Base-by-base conservation (phyloP, 2,797 vertebrate genomes). In the Philypnodon macrostomus region DNA sequence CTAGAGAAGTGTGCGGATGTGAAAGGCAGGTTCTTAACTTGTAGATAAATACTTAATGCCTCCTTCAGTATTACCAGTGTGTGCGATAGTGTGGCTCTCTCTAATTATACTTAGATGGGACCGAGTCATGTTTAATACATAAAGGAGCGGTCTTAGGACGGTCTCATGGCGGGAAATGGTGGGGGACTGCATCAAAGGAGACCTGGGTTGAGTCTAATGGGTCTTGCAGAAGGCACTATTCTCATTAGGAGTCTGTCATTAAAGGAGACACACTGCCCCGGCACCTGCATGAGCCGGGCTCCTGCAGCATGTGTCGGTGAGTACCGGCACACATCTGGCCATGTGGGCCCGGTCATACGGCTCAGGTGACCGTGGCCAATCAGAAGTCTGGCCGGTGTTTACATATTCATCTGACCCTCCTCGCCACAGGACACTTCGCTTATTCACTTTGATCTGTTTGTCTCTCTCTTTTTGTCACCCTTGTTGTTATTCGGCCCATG, bases 161-260 rank as follows among this genome's bases (percentile, higher is more conserved):
- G 75, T 76, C 82, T 88, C 78, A 38, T 70, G 65, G 72, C 39
- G 71, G 75, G 79, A 80, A 79, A 79, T 79, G 56, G 93, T 91
- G 91, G 92, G 91, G 93, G 92, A 94, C 92, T 91, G 90, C 93
- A 95, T 98, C 94, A 97, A 97, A 98, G 94, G 90, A 92, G 92
- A 90, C 90, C 89, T 88, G 85, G 93, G 93, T 92, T 93, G 91
- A 82, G 91, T 76, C 70, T 96, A 97, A 96, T 93, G 92, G 93
- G 89, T 91, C 73, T 92, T 89, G 91, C 90, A 92, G 91, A 85
- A 89, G 90, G 90, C 73, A 78, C 85, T 85, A 81, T 90, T 91
- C 92, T 98, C 93, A 95, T 98, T 94, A 96, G 91, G 89, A 91
- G 90, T 55, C 62, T 94, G 92, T 93, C 92, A 94, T 94, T 91